These are phyloP conservation scores for Parauchenoglanis ngamensis DNA, from an alignment of 2,797 vertebrate species.

Conservation along the genomic window DNA sequence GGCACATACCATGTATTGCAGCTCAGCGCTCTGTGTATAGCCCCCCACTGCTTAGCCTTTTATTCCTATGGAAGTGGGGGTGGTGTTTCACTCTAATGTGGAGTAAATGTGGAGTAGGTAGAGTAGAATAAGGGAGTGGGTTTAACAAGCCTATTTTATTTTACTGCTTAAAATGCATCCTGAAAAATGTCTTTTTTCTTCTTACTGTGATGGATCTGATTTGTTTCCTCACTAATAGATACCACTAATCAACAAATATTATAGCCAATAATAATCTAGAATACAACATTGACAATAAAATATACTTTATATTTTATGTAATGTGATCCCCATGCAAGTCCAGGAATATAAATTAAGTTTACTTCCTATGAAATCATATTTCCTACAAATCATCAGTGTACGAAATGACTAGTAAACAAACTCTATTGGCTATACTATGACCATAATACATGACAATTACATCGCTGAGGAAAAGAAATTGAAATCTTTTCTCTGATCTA, in stretches of 20 bases:
- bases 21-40: conserved; percentile 61
- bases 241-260: background rate
- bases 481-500: background rate
- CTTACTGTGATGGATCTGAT: background rate
- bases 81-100: conserved; percentile 36
- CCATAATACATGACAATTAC: background rate
- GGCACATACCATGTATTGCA: conserved; percentile 55
- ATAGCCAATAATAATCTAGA: background rate
- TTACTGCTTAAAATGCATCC: conserved; percentile 8
- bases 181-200: conserved; percentile 23
- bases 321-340: background rate
- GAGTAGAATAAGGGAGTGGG: conserved; percentile 9
- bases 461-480: background rate
- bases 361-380: background rate
- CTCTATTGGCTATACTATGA: background rate
- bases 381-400: background rate
- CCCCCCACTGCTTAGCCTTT: conserved; percentile 49
- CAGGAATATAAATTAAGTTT: background rate
- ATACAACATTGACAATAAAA: background rate
- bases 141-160: background rate
- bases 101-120: conserved; percentile 33
- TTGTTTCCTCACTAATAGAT: background rate
- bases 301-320: background rate
- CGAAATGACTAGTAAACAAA: background rate
- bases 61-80: conserved; percentile 50